Percentiles rank a stretch among this genome's conserved stretches.
Conservation (phyloP, 2,888 invertebrate genomes). For the Omphaloscelis lunosa region DNA sequence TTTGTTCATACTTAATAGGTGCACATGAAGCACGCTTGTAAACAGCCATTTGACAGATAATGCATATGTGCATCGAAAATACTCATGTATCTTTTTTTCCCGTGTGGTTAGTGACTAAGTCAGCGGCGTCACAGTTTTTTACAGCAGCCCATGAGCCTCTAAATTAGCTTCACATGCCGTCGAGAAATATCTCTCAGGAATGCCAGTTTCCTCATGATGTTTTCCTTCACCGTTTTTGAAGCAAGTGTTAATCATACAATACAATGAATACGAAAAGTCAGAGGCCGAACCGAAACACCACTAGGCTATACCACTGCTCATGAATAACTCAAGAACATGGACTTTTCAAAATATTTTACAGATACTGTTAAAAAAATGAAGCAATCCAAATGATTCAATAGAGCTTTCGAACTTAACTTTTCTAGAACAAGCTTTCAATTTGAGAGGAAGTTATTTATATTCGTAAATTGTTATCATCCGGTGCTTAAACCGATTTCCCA, state of each 20-base stretch:
- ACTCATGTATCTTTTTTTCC: background rate
- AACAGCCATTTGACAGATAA: background rate
- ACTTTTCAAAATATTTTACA: background rate
- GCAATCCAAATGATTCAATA: background rate
- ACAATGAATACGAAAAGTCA: too few relatives aligned
- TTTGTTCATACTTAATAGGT: background rate
- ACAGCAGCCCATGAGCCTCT: too few relatives aligned
- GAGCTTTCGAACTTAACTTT: background rate
- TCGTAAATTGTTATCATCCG: conserved; percentile 16
- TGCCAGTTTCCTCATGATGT: too few relatives aligned
- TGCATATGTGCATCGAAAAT: background rate
- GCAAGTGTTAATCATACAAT: too few relatives aligned
- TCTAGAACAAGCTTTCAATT: background rate
- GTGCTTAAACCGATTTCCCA: conserved; percentile 13
- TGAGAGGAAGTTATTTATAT: background rate
- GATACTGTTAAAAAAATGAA: background rate
- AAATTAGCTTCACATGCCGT: too few relatives aligned
- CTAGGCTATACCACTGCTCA: too few relatives aligned
- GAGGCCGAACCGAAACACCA: too few relatives aligned
- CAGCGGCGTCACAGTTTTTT: too few relatives aligned
- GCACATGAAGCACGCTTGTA: background rate
- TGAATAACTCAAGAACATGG: background rate
- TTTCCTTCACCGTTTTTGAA: too few relatives aligned
- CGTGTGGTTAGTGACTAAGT: too few relatives aligned
- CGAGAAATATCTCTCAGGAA: too few relatives aligned